Base-by-base conservation (phyloP, 2,888 invertebrate genomes). In the Augiades crinisus region DNA sequence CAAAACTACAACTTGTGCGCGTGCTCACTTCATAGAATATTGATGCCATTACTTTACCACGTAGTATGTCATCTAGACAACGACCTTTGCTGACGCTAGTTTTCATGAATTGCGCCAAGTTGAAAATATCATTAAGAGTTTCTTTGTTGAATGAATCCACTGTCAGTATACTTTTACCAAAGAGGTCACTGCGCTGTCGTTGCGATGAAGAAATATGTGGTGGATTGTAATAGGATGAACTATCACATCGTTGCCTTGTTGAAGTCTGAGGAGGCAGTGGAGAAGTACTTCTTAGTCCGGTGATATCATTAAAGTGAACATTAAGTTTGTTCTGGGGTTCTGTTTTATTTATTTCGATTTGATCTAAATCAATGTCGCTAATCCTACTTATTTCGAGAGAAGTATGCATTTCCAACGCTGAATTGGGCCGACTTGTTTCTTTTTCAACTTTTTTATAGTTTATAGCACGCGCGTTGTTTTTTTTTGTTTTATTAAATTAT, bases 1-100 rank as follows among this genome's bases (percentile, higher is more conserved):
- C 92, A 87, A 99, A 99, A 74, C 99, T 99, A 76, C 97, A 96
- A 65, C 95, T 95, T 0, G 99, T 99, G 55, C 99, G 92, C 0
- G 99, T 99, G 75, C 98, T 99, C 0, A 95, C 98, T 91, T 99
- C 99, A 81, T 98, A 99, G 82, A 99, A 99, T 72, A 99, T 93
- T 0, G 96, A 96, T 2, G 98, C 96, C 96, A 99, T 95, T 2
- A 99, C 92, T 90, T 98, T 98, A 31, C 98, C 98, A 77, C 93
- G 94, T 27, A 98, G 84, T 58, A 98, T 92, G 70, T 98, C 95
- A 75, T 97, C 96, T 41, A 98, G 79, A 0, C 93, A 92, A 30
- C 96, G 91, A 56, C 97, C 97, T 75, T 97, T 97, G 8, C 92
- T 92, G 0, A 98, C 95, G 57, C 94, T 94, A 13, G 92, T 92